Evolutionary conservation across 2,113 vertebrate genomes (phyloP).

Genomic region (Myodes glareolus): DNA sequence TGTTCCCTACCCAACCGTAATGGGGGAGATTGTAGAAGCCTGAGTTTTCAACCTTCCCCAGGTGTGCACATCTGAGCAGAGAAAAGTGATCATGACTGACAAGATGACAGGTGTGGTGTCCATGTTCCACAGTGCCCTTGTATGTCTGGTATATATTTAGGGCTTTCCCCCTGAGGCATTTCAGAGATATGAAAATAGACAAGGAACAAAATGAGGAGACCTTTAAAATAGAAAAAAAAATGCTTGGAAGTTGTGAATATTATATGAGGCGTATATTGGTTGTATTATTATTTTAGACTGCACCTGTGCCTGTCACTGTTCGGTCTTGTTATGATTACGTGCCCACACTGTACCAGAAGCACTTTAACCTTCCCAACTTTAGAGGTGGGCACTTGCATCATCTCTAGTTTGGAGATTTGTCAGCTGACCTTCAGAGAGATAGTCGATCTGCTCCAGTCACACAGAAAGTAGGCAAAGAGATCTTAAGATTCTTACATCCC

Average conservation of each 20-base stretch:
- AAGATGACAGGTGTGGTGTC: constrained; percentile 65
- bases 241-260: constrained; percentile 44
- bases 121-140: constrained; percentile 55
- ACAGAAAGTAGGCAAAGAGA: neutral
- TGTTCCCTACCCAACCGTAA: constrained; percentile 67
- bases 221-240: constrained; percentile 56
- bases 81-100: constrained; percentile 76
- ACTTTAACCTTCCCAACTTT: constrained; percentile 39
- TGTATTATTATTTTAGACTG: constrained; percentile 54
- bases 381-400: neutral
- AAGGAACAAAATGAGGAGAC: constrained; percentile 61
- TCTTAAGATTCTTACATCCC: neutral
- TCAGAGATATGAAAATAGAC: constrained; percentile 68
- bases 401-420: neutral
- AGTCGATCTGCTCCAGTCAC: neutral
- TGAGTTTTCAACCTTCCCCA: constrained; percentile 70
- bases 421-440: neutral
- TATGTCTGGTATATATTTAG: constrained; percentile 71
- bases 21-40: constrained; percentile 63
- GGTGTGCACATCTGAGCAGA: constrained; percentile 76
- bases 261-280: constrained; percentile 8
- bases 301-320: neutral
- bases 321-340: neutral
- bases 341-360: neutral
- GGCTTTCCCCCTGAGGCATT: constrained; percentile 65